phyloP scores from a whole-genome alignment of 37 sponge, comb jelly and placozoan species.

The Spongilla lacustris region DNA sequence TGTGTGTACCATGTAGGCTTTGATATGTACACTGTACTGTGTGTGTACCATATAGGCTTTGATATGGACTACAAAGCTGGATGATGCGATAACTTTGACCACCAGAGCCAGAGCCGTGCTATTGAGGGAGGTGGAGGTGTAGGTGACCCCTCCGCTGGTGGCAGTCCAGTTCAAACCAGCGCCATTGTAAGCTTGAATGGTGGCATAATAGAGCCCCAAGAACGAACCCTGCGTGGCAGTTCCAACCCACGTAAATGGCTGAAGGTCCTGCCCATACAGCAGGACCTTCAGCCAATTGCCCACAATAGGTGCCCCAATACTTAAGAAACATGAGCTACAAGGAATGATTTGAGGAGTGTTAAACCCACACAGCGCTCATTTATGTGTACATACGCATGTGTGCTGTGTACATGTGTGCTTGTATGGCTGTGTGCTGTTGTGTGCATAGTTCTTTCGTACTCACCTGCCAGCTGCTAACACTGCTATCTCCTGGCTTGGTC shows the following conservation, averaged over 20 bases:
- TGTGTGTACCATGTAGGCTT: no score
- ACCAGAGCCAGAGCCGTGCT: conserved; percentile 28
- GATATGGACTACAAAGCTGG: no score
- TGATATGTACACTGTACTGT: no score
- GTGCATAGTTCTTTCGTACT: background rate
- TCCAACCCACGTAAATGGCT: conserved; percentile 52
- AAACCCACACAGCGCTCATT: no score
- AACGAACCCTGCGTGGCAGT: conserved; percentile 36
- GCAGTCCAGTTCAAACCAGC: conserved; percentile 52
- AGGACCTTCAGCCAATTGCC: conserved; percentile 74
- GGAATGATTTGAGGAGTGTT: no score
- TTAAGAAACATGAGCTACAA: no score
- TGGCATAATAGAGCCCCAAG: conserved; percentile 59
- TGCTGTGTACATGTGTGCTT: no score
- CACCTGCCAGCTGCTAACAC: conserved; percentile 62
- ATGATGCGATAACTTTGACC: conserved; percentile 7
- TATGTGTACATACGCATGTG: background rate
- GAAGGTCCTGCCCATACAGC: conserved; percentile 44
- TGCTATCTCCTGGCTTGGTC: conserved; percentile 44
- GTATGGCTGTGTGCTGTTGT: no score
- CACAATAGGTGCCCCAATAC: no score
- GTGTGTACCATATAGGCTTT: no score
- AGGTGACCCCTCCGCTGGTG: conserved; percentile 70
- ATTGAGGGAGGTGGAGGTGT: conserved; percentile 61
- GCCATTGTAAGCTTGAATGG: conserved; percentile 75